phyloP scores from a whole-genome alignment of 2,888 invertebrate genomes.

The Drosophila neotestacea region DNA sequence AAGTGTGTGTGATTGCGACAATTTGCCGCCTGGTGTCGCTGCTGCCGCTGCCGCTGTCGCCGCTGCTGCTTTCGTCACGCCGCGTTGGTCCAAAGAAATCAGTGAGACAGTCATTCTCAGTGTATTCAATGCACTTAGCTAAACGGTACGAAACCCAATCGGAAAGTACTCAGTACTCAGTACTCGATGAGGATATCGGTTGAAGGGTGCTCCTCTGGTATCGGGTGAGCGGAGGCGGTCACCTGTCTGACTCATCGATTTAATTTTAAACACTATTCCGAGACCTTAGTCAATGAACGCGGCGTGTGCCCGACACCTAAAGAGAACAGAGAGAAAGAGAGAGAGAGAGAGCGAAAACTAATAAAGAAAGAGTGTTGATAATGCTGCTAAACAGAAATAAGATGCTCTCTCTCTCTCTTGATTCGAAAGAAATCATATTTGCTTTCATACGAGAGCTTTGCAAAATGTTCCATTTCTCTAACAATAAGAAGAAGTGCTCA shows the following conservation, averaged over 20 bases:
- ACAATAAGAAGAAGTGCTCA: not conserved
- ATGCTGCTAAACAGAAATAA: slow-evolving; percentile 16
- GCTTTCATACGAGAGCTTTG: slow-evolving; percentile 13
- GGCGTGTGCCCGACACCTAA: slow-evolving; percentile 14
- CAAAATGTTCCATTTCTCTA: slow-evolving; percentile 26
- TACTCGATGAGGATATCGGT: slow-evolving; percentile 6
- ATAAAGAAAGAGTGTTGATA: slow-evolving; percentile 15
- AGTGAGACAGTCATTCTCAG: slow-evolving; percentile 19
- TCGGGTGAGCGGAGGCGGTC: slow-evolving; percentile 36
- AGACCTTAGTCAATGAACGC: slow-evolving; percentile 66
- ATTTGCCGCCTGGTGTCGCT: not conserved
- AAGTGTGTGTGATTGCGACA: slow-evolving; percentile 3
- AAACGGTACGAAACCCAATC: slow-evolving; percentile 18
- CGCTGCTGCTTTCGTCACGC: slow-evolving; percentile 20
- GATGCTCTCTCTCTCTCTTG: slow-evolving; percentile 7
- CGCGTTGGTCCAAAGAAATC: slow-evolving; percentile 59
- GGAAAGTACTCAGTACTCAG: slow-evolving; percentile 27
- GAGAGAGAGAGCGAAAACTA: too few species aligned
- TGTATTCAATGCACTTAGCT: slow-evolving; percentile 25
- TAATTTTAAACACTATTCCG: slow-evolving; percentile 61
- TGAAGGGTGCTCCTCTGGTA: slow-evolving; percentile 2
- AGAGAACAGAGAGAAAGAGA: slow-evolving; percentile 3
- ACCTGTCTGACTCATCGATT: slow-evolving; percentile 64
- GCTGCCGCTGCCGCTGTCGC: not conserved
- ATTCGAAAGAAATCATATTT: slow-evolving; percentile 10